A percentile compares a stretch with the other conserved stretches of the same genome.
Conservation (phyloP, 2,797 vertebrate species). For the Ctenosaura bakeri region DNA sequence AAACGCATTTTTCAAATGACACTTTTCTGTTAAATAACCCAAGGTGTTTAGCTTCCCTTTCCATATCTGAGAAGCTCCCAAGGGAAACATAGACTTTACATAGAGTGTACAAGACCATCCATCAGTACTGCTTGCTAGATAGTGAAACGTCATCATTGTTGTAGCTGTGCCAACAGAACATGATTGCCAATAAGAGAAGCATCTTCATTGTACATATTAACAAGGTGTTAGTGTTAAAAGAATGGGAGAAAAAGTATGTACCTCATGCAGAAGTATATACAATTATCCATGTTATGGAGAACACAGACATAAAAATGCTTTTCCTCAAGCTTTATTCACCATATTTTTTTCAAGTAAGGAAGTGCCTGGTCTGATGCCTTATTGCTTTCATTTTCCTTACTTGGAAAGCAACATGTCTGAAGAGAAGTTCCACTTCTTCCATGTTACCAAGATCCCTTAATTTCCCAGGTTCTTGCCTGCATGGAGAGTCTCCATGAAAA, state of each 20-base stretch:
- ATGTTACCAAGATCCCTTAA: too few relatives aligned
- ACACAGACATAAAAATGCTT: too few relatives aligned
- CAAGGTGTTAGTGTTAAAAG: background rate
- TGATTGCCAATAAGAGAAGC: background rate
- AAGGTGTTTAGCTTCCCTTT: background rate
- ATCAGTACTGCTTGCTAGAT: background rate
- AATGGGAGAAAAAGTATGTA: background rate
- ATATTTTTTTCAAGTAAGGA: too few relatives aligned
- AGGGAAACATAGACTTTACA: conserved; percentile 3
- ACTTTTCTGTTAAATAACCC: background rate
- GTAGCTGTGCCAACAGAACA: background rate
- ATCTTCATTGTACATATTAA: background rate
- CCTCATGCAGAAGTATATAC: background rate
- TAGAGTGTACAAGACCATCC: background rate
- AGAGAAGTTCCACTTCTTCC: too few relatives aligned
- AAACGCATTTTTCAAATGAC: background rate
- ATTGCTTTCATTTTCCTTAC: too few relatives aligned
- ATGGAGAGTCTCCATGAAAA: too few relatives aligned
- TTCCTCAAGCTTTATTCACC: too few relatives aligned
- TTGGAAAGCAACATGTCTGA: too few relatives aligned
- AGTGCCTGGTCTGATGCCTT: too few relatives aligned
- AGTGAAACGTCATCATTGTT: background rate
- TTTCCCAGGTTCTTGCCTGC: too few relatives aligned
- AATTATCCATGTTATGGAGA: too few relatives aligned
- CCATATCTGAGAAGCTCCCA: background rate